A percentile compares a stretch with the other conserved stretches of the same genome.
Conservation (phyloP, 2,888 invertebrate species). For the Tipula lateralis region DNA sequence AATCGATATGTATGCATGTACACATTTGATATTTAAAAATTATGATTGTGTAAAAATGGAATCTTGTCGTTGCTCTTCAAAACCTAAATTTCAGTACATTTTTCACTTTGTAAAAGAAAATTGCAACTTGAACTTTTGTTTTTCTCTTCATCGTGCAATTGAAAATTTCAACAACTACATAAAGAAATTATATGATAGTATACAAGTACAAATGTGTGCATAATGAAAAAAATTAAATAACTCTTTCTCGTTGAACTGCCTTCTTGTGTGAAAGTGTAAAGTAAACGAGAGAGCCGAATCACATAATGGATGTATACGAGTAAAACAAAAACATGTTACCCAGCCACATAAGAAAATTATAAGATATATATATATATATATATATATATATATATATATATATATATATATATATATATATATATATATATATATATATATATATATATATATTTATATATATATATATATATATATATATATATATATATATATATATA, state of each 20-base stretch:
- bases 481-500: too few species aligned
- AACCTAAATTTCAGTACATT: neutral
- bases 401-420: too few species aligned
- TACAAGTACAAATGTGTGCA: neutral
- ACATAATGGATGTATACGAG: too few species aligned
- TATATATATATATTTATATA: too few species aligned
- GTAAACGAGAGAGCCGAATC: constrained; percentile 3
- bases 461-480: too few species aligned
- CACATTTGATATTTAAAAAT: neutral
- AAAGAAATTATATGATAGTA: neutral
- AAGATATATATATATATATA: neutral
- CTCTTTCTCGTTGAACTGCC: neutral
- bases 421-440: too few species aligned
- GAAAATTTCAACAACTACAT: neutral
- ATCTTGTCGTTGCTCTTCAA: neutral
- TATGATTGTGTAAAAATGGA: neutral
- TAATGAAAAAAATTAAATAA: neutral
- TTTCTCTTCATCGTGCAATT: neutral
- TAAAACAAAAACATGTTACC: neutral
- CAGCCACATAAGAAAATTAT: neutral
- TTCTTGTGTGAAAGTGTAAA: neutral
- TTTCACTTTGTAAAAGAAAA: neutral
- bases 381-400: too few species aligned
- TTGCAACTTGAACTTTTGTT: constrained; percentile 6
- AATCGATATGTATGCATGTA: neutral